Evolutionary conservation across 2,113 vertebrate genomes (phyloP), one percentile per base, ranked within the genome.

Genomic region (Lepus americanus): DNA sequence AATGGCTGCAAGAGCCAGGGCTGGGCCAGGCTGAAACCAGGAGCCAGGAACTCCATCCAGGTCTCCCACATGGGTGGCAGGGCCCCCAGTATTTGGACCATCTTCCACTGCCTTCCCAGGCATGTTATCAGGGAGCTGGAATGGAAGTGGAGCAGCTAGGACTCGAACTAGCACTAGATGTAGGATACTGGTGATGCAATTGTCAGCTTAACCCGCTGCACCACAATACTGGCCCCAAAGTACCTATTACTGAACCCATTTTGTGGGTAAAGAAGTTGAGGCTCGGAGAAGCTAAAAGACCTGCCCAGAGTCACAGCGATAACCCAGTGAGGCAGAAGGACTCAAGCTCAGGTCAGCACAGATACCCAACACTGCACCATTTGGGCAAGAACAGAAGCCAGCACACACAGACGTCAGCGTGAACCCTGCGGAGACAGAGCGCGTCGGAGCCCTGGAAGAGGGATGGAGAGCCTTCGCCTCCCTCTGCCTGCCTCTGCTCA

Each of bases 401-500:
- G 33, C 44, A 33, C 5, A 1, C 25, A 78, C 64, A 44, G 63
- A 87, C 29, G 8, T 59, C 89, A 74, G 82, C 33, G 66, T 33
- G 92, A 64, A 88, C 61, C 19, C 22, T 29, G 33, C 64, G 63
- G 61, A 83, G 76, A 36, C 84, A n/a, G 16, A 84, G 83, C 9
- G 16, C 88, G 25, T 61, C 59, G 39, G 94, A 87, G 76, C 51
- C 22, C 59, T 31, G 80, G 33, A 6, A 86, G 88, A 16, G 10
- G 23, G 14, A 55, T 84, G 67, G 39, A 87, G 81, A 69, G 23
- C 64, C 74, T 49, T 51, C 2, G 10, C 77, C 69, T 77, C 29
- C 70, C 53, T 92, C 72, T 86, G 90, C 86, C 82, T 25, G 9
- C 90, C 95, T 81, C 88, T 89, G 59, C 92, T 95, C 94, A 90